Percentiles rank a stretch among this genome's conserved stretches.
These are phyloP conservation scores for Drosophila ercepeae DNA, from an alignment of 1,140 invertebrate species.

Conservation along the genomic window DNA sequence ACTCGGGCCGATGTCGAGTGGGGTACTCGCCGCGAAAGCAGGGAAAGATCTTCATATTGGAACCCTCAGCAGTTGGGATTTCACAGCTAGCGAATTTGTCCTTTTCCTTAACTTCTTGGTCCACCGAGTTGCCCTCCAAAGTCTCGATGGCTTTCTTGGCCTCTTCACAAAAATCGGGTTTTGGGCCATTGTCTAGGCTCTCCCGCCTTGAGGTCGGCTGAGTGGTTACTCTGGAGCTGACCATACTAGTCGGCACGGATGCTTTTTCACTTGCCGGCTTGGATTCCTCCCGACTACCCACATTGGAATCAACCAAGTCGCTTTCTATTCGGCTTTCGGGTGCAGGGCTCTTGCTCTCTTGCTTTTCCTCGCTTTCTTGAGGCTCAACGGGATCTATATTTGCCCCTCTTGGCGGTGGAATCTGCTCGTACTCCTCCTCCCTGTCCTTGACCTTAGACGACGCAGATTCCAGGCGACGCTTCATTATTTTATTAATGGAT, in stretches of 20 bases:
- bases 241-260: neutral
- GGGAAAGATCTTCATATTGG: conserved; percentile 20
- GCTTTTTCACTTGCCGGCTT: neutral
- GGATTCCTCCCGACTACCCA: neutral
- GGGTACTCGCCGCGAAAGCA: conserved; percentile 42
- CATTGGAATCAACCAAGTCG: neutral
- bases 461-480: neutral
- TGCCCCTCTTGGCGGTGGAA: neutral
- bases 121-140: neutral
- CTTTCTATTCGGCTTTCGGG: neutral
- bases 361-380: neutral
- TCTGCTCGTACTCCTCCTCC: conserved; percentile 1
- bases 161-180: neutral
- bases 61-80: too few relatives aligned
- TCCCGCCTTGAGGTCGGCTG: neutral
- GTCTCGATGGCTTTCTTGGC: neutral
- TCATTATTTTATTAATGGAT: neutral
- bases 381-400: neutral
- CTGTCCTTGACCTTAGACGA: neutral
- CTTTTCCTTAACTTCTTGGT: neutral
- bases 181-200: neutral
- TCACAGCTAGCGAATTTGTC: neutral
- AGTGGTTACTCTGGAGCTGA: neutral
- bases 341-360: neutral
- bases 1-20: conserved; percentile 6